These are phyloP conservation scores for Steatornis caripensis DNA, from an alignment of 2,113 vertebrate species.

Conservation along the genomic window DNA sequence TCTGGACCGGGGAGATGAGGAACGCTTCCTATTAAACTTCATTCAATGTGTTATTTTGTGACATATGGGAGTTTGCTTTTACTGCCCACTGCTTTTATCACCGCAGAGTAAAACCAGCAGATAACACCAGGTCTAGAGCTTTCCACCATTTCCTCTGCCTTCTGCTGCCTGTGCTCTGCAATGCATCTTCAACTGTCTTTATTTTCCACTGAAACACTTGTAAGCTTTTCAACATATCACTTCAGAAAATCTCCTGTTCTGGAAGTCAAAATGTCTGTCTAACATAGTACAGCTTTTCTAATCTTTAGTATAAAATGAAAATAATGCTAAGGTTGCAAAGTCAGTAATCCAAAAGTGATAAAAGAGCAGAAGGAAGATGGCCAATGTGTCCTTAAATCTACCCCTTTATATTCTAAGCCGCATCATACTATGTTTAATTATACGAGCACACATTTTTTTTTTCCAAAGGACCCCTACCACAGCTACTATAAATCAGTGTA, in stretches of 20 bases:
- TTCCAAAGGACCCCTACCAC: background rate
- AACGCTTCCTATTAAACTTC: background rate
- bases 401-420: background rate
- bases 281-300: background rate
- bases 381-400: background rate
- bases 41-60: background rate
- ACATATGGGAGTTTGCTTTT: background rate
- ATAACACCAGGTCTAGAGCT: background rate
- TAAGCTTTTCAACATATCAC: background rate
- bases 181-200: background rate
- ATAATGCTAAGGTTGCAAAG: background rate
- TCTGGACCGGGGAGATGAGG: background rate
- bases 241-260: background rate
- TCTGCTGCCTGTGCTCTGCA: background rate
- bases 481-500: conserved; percentile 38
- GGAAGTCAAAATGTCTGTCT: background rate
- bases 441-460: background rate
- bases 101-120: background rate
- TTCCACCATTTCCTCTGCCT: background rate
- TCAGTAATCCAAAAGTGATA: background rate
- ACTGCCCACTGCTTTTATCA: background rate
- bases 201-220: background rate
- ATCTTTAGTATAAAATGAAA: background rate
- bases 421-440: background rate
- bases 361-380: background rate